phyloP scores from a whole-genome alignment of 2,113 vertebrate species.

The Rattus norvegicus region DNA sequence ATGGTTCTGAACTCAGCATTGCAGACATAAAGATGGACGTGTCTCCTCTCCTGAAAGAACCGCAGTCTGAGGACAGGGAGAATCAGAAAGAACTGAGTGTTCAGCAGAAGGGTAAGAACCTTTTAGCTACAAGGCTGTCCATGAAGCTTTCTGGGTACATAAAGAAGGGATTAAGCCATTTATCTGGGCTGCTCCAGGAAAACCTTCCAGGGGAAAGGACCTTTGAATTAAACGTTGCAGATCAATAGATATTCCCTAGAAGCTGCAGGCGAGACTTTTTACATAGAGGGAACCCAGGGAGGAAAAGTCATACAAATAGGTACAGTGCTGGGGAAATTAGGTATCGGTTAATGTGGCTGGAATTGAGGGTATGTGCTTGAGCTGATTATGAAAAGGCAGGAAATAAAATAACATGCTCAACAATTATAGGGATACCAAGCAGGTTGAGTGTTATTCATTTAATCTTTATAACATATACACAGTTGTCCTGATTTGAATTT shows the following conservation, averaged over 20 bases:
- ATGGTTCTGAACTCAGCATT: neutral
- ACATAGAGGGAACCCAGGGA: neutral
- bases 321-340: neutral
- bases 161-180: neutral
- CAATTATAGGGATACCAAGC: neutral
- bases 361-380: neutral
- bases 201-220: neutral
- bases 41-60: slow-evolving; percentile 27
- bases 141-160: neutral
- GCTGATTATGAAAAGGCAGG: neutral
- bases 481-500: neutral
- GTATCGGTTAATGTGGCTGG: neutral
- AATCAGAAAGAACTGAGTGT: slow-evolving; percentile 5
- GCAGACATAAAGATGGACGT: slow-evolving; percentile 45
- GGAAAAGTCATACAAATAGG: neutral
- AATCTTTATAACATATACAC: neutral
- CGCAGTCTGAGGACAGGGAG: slow-evolving; percentile 40
- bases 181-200: neutral
- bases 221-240: slow-evolving; percentile 26
- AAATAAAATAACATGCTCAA: neutral
- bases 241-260: slow-evolving; percentile 34
- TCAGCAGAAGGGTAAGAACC: slow-evolving; percentile 17
- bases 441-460: neutral
- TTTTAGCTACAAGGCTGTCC: neutral
- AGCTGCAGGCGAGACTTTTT: neutral